Conservation (phyloP, 2,797 vertebrate species). For the Serranus cabrilla region DNA sequence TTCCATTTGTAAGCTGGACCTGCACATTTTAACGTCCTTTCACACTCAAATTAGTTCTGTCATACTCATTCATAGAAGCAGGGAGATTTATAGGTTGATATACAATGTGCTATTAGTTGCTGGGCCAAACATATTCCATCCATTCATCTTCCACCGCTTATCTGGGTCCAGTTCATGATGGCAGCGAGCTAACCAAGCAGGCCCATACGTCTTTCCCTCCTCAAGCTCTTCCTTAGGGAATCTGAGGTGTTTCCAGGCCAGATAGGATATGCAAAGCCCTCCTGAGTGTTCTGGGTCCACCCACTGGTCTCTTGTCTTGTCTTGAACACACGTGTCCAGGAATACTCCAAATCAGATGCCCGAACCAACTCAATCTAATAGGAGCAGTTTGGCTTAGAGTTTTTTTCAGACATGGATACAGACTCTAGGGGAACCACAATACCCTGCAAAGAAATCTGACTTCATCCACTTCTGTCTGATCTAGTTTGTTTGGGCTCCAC, state of each 20-base stretch:
- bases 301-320: not conserved
- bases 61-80: slow-evolving; percentile 28
- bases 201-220: not conserved
- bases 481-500: not conserved
- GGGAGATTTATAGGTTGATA: slow-evolving; percentile 6
- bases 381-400: not conserved
- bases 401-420: not conserved
- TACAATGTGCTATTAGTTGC: not conserved
- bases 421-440: not conserved
- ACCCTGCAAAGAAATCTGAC: not conserved
- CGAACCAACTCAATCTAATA: not conserved
- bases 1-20: slow-evolving; percentile 20
- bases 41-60: slow-evolving; percentile 21
- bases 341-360: not conserved
- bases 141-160: not conserved
- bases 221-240: slow-evolving; percentile 1
- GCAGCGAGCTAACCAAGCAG: not conserved
- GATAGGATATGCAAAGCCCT: not conserved
- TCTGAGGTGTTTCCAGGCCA: not conserved
- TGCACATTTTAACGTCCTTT: slow-evolving; percentile 8
- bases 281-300: not conserved
- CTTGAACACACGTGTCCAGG: not conserved
- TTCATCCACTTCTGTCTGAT: not conserved
- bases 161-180: not conserved
- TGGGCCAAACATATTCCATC: slow-evolving; percentile 4